These are phyloP conservation scores for Philantomba maxwellii DNA, from an alignment of 2,113 vertebrate genomes.

Conservation along the genomic window DNA sequence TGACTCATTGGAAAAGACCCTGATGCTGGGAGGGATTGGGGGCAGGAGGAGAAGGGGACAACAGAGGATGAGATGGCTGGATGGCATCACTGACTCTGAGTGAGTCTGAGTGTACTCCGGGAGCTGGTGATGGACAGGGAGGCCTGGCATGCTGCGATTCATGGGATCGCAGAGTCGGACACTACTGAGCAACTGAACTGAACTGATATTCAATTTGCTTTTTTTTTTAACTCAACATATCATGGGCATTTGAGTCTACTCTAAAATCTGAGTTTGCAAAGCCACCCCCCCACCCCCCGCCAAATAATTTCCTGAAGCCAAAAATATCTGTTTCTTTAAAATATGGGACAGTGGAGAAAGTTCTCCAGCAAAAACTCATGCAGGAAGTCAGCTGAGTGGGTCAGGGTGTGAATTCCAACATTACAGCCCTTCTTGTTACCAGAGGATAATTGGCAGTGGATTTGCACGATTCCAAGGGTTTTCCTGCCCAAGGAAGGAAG, in stretches of 20 bases:
- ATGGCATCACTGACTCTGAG: no score
- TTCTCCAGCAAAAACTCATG: neutral
- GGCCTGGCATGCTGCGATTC: no score
- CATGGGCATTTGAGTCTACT: neutral
- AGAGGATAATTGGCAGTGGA: neutral
- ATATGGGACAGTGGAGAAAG: neutral
- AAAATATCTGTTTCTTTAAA: neutral
- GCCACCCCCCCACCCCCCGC: no score
- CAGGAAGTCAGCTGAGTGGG: neutral
- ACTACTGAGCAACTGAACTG: no score
- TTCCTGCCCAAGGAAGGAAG: slow-evolving; percentile 10
- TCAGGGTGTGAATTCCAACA: neutral
- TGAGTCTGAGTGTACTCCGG: no score
- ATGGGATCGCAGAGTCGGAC: no score
- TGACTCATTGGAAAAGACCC: no score
- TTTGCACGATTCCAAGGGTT: neutral
- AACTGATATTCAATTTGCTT: neutral
- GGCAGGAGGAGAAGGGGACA: no score
- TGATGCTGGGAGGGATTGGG: no score
- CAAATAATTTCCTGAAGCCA: neutral
- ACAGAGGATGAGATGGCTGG: no score
- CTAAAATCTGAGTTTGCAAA: neutral
- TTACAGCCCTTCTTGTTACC: neutral
- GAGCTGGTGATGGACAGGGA: no score
- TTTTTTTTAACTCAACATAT: neutral